phyloP scores from a whole-genome alignment of 2,797 vertebrate genomes.

The Synaphobranchus kaupii region DNA sequence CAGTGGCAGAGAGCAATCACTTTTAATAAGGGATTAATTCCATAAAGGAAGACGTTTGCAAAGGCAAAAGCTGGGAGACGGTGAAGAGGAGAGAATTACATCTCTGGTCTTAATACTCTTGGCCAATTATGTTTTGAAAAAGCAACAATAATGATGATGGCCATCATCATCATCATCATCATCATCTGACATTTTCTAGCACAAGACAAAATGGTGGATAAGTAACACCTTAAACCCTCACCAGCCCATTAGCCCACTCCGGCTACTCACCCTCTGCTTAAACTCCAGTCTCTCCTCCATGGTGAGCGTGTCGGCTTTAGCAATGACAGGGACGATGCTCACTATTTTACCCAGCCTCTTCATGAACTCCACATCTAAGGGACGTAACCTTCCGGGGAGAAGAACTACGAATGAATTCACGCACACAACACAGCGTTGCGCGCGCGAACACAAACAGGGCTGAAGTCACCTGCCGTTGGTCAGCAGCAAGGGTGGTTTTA shows the following conservation, averaged over 20 bases:
- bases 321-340: constrained; percentile 92
- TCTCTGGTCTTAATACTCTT: neutral
- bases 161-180: neutral
- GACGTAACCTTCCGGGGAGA: constrained; percentile 78
- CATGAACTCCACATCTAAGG: constrained; percentile 93
- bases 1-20: constrained; percentile 31
- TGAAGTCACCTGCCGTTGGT: neutral
- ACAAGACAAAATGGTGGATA: neutral
- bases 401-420: neutral
- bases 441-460: neutral
- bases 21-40: constrained; percentile 46
- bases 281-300: constrained; percentile 90
- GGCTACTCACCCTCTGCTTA: constrained; percentile 79
- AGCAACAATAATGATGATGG: neutral
- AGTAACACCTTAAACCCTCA: neutral
- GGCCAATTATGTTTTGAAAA: neutral
- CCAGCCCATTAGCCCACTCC: neutral
- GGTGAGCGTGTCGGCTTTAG: constrained; percentile 92
- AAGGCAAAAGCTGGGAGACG: neutral
- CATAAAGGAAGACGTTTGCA: constrained; percentile 12
- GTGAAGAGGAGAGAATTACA: neutral
- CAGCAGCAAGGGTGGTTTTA: neutral
- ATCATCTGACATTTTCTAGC: neutral
- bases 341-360: constrained; percentile 85
- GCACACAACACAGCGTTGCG: neutral